phyloP scores from a whole-genome alignment of 2,797 vertebrate species.

The Eurystomus glaucurus region DNA sequence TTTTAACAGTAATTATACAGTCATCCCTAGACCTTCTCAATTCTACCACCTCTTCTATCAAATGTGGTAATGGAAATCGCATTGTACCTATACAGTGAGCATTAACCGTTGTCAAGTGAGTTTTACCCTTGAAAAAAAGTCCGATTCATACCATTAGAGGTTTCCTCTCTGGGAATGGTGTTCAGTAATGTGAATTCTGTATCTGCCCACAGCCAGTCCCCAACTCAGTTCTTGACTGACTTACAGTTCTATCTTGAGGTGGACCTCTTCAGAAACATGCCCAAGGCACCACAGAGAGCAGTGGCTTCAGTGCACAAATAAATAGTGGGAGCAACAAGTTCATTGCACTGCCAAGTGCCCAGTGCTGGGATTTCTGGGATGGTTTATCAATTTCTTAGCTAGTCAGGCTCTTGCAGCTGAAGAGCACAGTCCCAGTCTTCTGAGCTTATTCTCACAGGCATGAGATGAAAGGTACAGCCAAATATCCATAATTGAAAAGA shows the following conservation, averaged over 20 bases:
- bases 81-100: neutral
- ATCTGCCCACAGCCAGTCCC: neutral
- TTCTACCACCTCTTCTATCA: neutral
- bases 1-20: neutral
- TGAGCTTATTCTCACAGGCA: constrained; percentile 9
- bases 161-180: neutral
- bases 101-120: neutral
- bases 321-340: neutral
- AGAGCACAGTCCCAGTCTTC: neutral
- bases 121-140: neutral
- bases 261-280: neutral
- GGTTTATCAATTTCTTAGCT: neutral
- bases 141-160: neutral
- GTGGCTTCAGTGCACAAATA: neutral
- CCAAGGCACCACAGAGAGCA: neutral
- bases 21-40: neutral
- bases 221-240: neutral
- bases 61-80: neutral
- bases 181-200: neutral
- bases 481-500: constrained; percentile 1
- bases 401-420: neutral
- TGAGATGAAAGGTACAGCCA: constrained; percentile 33
- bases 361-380: neutral
- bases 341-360: neutral
- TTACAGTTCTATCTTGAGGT: neutral